Evolutionary conservation across 2,888 invertebrate genomes (phyloP).

Genomic region (Pachymerium ferrugineum): DNA sequence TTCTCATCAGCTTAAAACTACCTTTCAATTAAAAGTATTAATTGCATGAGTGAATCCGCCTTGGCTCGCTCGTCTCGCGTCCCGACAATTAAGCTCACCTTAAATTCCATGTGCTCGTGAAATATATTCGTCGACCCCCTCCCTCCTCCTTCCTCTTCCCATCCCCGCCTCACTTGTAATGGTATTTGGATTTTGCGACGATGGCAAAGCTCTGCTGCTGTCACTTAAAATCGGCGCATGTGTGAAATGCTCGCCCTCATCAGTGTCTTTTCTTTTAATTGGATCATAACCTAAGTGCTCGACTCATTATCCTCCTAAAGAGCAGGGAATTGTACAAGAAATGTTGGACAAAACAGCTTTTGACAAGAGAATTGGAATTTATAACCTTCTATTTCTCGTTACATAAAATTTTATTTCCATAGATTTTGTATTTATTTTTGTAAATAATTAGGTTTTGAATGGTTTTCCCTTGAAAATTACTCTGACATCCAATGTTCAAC

Average conservation of each 20-base stretch:
- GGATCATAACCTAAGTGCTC: slow-evolving; percentile 27
- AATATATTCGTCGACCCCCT: slow-evolving; percentile 16
- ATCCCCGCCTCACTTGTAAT: slow-evolving; percentile 27
- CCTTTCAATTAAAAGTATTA: slow-evolving; percentile 27
- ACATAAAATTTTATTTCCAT: not conserved
- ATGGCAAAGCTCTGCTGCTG: slow-evolving; percentile 27
- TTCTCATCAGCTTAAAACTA: slow-evolving; percentile 27
- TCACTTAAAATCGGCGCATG: slow-evolving; percentile 27
- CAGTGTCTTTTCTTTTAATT: slow-evolving; percentile 27
- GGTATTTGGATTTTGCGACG: slow-evolving; percentile 27
- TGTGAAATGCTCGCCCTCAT: slow-evolving; percentile 25
- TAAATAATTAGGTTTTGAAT: not conserved
- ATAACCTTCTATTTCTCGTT: slow-evolving; percentile 8
- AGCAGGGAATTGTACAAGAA: not conserved
- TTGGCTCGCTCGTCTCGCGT: slow-evolving; percentile 24
- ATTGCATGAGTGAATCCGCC: slow-evolving; percentile 27
- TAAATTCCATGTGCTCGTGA: slow-evolving; percentile 27
- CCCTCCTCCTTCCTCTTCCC: not conserved
- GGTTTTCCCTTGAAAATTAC: too few relatives aligned
- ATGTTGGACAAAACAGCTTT: slow-evolving; percentile 25
- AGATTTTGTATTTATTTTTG: not conserved
- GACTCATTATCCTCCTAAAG: slow-evolving; percentile 24
- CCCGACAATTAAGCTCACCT: slow-evolving; percentile 25
- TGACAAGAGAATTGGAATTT: not conserved
- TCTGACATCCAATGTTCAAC: too few relatives aligned